Evolutionary conservation across 2,113 vertebrate species (phyloP).

Genomic region (Cettia cetti): DNA sequence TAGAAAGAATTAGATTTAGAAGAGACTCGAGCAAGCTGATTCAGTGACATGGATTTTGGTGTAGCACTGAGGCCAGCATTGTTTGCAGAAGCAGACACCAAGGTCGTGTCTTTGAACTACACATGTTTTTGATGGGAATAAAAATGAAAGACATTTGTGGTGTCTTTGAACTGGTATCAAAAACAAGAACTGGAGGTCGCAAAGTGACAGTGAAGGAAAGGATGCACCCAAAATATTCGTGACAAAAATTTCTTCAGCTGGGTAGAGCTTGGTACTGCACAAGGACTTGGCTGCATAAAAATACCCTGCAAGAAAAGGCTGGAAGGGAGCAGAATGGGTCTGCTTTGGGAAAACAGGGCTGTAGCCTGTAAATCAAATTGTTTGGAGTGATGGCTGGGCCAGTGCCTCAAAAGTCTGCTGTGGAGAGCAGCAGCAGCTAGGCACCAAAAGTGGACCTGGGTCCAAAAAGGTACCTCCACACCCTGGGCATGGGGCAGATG

Average conservation of each 20-base stretch:
- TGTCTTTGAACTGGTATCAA: conserved; percentile 40
- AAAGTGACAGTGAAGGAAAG: conserved; percentile 9
- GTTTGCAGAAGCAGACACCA: conserved; percentile 26
- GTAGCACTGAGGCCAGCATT: not conserved
- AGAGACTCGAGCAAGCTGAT: not conserved
- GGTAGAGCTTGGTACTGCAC: not conserved
- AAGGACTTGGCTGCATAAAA: not conserved
- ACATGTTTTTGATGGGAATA: conserved; percentile 4
- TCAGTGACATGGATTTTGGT: not conserved
- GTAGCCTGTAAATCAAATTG: not conserved
- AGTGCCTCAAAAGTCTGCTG: not conserved
- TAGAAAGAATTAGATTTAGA: not conserved
- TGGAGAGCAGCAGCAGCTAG: not conserved
- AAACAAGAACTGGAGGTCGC: conserved; percentile 1
- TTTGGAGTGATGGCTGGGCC: not conserved
- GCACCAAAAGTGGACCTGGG: not conserved
- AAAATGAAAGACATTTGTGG: conserved; percentile 10
- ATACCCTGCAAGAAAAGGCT: not conserved
- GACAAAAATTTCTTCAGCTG: not conserved
- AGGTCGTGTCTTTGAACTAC: conserved; percentile 39
- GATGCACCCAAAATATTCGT: not conserved
- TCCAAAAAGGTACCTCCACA: not conserved
- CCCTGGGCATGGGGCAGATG: not conserved
- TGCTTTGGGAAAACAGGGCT: not conserved
- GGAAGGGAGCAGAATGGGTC: not conserved